Conservation (phyloP, 2,888 invertebrate species). For the Pemphredon lugubris region DNA sequence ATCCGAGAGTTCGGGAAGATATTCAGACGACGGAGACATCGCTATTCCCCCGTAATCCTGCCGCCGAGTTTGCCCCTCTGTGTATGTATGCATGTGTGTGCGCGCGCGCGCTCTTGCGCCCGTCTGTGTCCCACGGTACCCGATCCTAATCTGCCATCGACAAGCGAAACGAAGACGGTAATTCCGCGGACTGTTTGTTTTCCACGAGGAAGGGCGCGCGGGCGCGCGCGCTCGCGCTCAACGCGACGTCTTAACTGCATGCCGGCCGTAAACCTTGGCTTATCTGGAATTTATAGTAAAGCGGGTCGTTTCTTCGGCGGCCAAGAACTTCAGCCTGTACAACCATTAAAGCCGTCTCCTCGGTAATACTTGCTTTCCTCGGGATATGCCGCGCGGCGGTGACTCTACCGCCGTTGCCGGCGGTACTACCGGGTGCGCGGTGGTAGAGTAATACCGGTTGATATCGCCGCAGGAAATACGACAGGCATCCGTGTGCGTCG, state of each 20-base stretch:
- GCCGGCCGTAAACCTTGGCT: slow-evolving; percentile 71
- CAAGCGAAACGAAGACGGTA: slow-evolving; percentile 56
- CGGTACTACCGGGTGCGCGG: slow-evolving; percentile 16
- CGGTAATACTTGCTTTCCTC: slow-evolving; percentile 58
- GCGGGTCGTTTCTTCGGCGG: slow-evolving; percentile 69
- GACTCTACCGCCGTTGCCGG: too few species aligned
- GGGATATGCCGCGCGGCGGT: slow-evolving; percentile 37
- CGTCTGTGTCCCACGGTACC: neutral
- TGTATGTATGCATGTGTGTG: neutral
- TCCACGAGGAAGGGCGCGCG: slow-evolving; percentile 17
- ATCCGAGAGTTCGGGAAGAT: slow-evolving; percentile 30
- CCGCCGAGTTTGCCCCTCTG: slow-evolving; percentile 10
- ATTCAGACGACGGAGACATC: slow-evolving; percentile 16
- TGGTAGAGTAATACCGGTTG: slow-evolving; percentile 3
- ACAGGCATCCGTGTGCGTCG: neutral
- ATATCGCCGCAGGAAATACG: slow-evolving; percentile 34
- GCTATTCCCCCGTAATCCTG: slow-evolving; percentile 34
- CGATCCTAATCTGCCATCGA: slow-evolving; percentile 55
- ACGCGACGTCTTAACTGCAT: slow-evolving; percentile 63
- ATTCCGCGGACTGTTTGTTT: slow-evolving; percentile 66
- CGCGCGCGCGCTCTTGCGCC: too few species aligned
- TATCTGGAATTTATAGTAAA: slow-evolving; percentile 75
- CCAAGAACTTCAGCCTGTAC: slow-evolving; percentile 59
- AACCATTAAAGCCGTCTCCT: slow-evolving; percentile 61
- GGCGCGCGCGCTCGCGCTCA: slow-evolving; percentile 16